A percentile compares a stretch with the other conserved stretches of the same genome.
These are phyloP conservation scores for Cotesia glomerata DNA, from an alignment of 1,140 invertebrate genomes.

Conservation along the genomic window DNA sequence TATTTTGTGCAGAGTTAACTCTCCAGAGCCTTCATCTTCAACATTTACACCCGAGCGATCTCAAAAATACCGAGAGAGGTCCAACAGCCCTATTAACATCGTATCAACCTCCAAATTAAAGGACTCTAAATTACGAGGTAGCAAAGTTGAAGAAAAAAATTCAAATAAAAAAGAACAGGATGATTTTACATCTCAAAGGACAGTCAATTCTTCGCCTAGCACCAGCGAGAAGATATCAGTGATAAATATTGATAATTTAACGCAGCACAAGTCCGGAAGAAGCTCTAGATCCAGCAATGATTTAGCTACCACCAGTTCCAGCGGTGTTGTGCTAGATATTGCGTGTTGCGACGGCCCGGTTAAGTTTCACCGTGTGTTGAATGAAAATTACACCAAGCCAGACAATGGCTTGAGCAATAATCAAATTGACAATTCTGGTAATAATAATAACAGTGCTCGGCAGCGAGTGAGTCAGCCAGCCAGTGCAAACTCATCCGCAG, in stretches of 20 bases:
- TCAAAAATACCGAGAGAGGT: not conserved
- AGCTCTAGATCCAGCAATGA: slow-evolving; percentile 18
- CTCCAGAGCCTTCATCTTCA: slow-evolving; percentile 29
- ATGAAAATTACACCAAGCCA: slow-evolving; percentile 70
- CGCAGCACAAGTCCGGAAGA: slow-evolving; percentile 8
- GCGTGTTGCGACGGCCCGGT: slow-evolving; percentile 89
- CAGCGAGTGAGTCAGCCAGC: slow-evolving; percentile 31
- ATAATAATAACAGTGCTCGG: not conserved
- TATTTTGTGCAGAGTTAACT: not conserved
- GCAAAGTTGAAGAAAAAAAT: slow-evolving; percentile 10
- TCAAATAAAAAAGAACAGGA: not conserved
- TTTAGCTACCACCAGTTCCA: slow-evolving; percentile 20
- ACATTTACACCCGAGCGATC: slow-evolving; percentile 20
- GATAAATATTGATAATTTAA: not conserved
- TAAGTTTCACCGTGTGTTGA: slow-evolving; percentile 78
- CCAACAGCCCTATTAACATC: not conserved
- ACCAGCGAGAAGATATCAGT: slow-evolving; percentile 18
- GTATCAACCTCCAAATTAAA: not conserved
- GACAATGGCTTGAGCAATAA: slow-evolving; percentile 37
- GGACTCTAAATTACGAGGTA: not conserved
- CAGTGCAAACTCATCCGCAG: slow-evolving; percentile 46
- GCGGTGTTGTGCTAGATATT: slow-evolving; percentile 74
- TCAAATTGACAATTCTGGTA: not conserved
- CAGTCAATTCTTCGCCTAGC: not conserved
- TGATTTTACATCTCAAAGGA: not conserved